phyloP scores from a whole-genome alignment of 2,113 vertebrate genomes.

The Ctenomys sociabilis region DNA sequence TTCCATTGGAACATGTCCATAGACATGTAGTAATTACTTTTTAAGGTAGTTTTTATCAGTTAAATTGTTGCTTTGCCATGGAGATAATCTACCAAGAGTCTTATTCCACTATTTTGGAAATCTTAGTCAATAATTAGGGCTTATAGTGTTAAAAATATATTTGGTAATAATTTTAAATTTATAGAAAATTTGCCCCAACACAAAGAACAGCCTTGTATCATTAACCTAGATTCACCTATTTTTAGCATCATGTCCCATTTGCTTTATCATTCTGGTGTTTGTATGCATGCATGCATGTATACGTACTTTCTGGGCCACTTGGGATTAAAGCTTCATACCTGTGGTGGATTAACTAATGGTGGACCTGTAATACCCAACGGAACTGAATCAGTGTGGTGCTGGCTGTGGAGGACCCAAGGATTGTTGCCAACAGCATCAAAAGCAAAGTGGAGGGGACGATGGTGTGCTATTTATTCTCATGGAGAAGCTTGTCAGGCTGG shows the following conservation, averaged over 20 bases:
- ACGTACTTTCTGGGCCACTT: constrained; percentile 25
- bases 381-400: neutral
- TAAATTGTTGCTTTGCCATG: constrained; percentile 23
- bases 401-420: neutral
- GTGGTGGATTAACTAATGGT: neutral
- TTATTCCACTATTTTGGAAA: constrained; percentile 28
- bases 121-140: neutral
- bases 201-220: neutral
- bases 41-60: constrained; percentile 37
- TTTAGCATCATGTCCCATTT: constrained; percentile 21
- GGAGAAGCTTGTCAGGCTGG: too few species aligned
- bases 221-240: constrained; percentile 35
- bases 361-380: too few species aligned
- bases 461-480: too few species aligned
- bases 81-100: neutral
- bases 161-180: constrained; percentile 48
- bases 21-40: constrained; percentile 57
- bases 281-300: neutral
- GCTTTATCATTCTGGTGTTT: neutral
- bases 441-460: too few species aligned
- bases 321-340: neutral
- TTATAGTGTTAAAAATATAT: neutral
- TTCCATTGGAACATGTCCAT: constrained; percentile 20
- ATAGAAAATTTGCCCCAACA: constrained; percentile 4
- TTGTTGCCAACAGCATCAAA: neutral